A percentile compares a stretch with the other conserved stretches of the same genome.
phyloP scores from a whole-genome alignment of 2,113 vertebrate species.

The Chaenocephalus aceratus region DNA sequence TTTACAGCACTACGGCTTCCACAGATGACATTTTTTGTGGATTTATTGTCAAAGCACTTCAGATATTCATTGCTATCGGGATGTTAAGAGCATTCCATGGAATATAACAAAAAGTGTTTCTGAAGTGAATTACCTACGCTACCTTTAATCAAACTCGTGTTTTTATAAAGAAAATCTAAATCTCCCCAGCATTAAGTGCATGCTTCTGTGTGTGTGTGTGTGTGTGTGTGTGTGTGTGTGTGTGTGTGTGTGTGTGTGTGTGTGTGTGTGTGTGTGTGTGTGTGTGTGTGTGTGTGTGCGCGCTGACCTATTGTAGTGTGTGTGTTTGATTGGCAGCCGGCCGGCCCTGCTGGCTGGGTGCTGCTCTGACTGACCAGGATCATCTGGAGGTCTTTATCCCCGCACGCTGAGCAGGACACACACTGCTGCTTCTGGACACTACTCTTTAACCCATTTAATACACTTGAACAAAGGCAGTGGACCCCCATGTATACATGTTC shows the following conservation, averaged over 20 bases:
- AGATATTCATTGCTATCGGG: no score
- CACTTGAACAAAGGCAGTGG: slow-evolving; percentile 48
- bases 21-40: no score
- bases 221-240: no score
- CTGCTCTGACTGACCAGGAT: slow-evolving; percentile 54
- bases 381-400: slow-evolving; percentile 69
- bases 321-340: slow-evolving; percentile 66
- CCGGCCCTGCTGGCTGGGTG: slow-evolving; percentile 54
- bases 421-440: slow-evolving; percentile 62
- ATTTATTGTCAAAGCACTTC: no score
- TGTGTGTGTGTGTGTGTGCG: slow-evolving; percentile 4
- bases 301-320: slow-evolving; percentile 48
- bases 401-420: slow-evolving; percentile 64
- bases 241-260: background rate
- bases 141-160: no score
- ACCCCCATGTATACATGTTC: slow-evolving; percentile 49
- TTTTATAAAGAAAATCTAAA: no score
- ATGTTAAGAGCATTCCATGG: no score
- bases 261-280: background rate
- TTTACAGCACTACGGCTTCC: no score
- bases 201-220: no score
- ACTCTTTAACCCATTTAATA: slow-evolving; percentile 64
- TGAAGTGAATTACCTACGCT: no score
- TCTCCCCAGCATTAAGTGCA: no score
- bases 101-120: no score